Conservation (phyloP, 2,113 vertebrate genomes). For the Alaudala cheleensis region DNA sequence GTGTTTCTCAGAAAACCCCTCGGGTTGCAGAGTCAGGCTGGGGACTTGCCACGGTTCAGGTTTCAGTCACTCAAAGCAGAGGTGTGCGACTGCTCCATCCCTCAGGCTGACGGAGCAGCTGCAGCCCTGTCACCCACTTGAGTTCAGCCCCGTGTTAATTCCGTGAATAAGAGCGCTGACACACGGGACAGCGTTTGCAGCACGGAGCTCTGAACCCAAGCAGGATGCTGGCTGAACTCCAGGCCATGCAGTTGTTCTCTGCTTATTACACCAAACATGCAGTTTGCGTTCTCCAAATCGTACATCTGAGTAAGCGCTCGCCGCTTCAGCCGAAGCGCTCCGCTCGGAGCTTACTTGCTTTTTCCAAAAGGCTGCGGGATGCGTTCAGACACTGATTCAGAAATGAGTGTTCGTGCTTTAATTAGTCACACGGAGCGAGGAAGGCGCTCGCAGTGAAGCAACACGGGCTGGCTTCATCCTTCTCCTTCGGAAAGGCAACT, state of each 20-base stretch:
- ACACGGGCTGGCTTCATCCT: not conserved
- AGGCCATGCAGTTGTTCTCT: not conserved
- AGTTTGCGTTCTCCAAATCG: not conserved
- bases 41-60: not conserved
- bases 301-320: slow-evolving; percentile 26
- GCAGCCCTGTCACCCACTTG: not conserved
- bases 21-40: not conserved
- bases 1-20: not conserved
- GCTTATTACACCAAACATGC: not conserved
- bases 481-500: not conserved
- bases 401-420: not conserved
- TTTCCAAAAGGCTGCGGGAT: not conserved
- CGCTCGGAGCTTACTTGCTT: not conserved
- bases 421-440: not conserved
- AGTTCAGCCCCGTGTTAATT: not conserved
- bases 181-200: not conserved
- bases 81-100: not conserved
- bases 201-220: not conserved
- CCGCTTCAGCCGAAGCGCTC: not conserved
- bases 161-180: not conserved
- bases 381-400: slow-evolving; percentile 43
- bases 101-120: not conserved
- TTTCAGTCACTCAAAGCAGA: not conserved
- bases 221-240: slow-evolving; percentile 10
- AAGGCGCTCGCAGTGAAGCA: not conserved